These are phyloP conservation scores for Glyptemys insculpta DNA, from an alignment of 2,797 vertebrate species.

Conservation along the genomic window DNA sequence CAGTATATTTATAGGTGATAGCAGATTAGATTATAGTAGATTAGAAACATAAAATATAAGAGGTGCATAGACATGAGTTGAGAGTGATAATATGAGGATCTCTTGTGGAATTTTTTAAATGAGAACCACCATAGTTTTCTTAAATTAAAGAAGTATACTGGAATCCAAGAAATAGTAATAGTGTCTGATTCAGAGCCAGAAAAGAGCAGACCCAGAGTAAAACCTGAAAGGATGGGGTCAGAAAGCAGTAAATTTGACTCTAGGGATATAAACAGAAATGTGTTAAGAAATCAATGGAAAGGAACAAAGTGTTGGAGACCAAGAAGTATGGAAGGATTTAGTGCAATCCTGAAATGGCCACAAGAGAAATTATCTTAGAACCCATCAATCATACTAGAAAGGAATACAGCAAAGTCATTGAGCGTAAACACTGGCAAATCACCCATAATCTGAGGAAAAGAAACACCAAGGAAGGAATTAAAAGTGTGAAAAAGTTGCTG, in stretches of 20 bases:
- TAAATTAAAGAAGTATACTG: not conserved
- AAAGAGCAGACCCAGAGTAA: not conserved
- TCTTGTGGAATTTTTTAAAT: not conserved
- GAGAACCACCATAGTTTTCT: not conserved
- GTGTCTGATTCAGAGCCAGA: not conserved
- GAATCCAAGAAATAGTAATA: not conserved
- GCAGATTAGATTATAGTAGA: not conserved
- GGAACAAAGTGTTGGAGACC: not conserved
- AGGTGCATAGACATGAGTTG: not conserved
- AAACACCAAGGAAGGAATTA: not conserved
- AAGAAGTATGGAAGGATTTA: not conserved
- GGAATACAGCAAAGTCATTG: not conserved
- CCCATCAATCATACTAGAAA: not conserved
- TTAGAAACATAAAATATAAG: not conserved
- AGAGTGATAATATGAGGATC: not conserved
- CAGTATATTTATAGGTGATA: not conserved
- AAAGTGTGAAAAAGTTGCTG: not conserved
- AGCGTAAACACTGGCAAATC: not conserved
- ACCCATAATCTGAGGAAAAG: not conserved
- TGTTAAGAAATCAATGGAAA: not conserved
- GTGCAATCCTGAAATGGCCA: not conserved
- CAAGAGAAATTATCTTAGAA: not conserved
- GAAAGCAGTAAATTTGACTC: not conserved
- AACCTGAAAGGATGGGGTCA: not conserved
- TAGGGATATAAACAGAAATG: not conserved